Conservation (phyloP, 2,113 vertebrate genomes). For the Platichthys flesus region DNA sequence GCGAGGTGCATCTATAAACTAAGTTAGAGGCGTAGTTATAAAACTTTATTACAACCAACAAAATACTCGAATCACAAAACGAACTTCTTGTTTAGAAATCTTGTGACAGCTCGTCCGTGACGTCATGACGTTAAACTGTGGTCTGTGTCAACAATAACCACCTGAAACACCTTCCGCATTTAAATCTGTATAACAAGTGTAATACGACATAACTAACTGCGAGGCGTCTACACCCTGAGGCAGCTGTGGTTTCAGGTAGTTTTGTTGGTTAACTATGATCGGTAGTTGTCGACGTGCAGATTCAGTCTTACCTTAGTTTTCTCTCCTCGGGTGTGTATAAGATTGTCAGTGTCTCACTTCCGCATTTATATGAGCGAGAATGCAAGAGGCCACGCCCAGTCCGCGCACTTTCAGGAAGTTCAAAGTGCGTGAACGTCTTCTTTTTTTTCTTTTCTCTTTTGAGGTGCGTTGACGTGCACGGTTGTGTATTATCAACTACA, state of each 20-base stretch:
- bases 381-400: conserved; percentile 50
- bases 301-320: conserved; percentile 34
- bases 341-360: conserved; percentile 50
- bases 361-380: conserved; percentile 12
- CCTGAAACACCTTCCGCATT: background rate
- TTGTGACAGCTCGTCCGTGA: background rate
- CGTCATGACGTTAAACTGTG: no score
- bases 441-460: no score
- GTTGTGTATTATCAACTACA: background rate
- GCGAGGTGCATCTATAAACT: no score
- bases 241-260: background rate
- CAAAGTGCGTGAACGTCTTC: background rate
- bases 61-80: background rate
- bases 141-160: background rate
- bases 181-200: background rate
- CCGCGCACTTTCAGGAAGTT: background rate
- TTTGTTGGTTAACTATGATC: background rate
- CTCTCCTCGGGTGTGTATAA: background rate
- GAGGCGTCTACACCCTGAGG: background rate
- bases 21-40: no score
- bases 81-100: background rate
- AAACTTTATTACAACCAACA: background rate
- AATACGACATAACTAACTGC: background rate
- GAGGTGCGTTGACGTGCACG: background rate
- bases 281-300: accelerated